Base-by-base conservation (phyloP, 1,140 invertebrate species). In the Drosophila auraria region DNA sequence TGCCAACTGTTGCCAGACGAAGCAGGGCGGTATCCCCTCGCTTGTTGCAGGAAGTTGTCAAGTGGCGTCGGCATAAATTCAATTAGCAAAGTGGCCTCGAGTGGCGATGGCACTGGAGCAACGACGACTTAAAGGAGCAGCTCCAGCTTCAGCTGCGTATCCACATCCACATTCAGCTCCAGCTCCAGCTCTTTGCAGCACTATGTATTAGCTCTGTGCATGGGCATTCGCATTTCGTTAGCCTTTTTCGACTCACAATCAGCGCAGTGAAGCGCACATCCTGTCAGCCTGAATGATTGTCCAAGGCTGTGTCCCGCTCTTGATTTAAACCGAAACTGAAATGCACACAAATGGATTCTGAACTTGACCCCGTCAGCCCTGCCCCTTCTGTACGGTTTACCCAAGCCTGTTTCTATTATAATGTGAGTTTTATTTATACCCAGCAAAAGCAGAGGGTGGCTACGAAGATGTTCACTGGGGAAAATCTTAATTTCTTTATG, bases 261-360 rank as follows among this genome's bases (percentile, higher is more conserved):
- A 87, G 81, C 78, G 73, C 84, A 87, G 65, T 87, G 84, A 89
- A 84, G 84, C 84, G 84, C 84, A 87, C 74, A 87, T 89, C 84
- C 84, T 87, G 84, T 87, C 84, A 87, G 84, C 70, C 81, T 69
- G 84, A 87, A 87, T 87, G 84, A 87, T 89, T 87, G 84, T 87
- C 80, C 62, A 47, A 60, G 60, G 51, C 50, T 47, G 60, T 61
- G 78, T 86, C 63, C 65, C 70, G 51, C 42, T 78, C 73, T 83
- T 87, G 84, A 87, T 87, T 87, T 89, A 89, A 87, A 87, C 84
- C 76, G 62, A 87, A 87, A 89, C 81, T 89, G 84, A 87, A 87
- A 87, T 87, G 84, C 84, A 89, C 84, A 87, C 84, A 89, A 87
- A 87, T 87, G 84, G 81, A 87, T 84, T 87, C 87, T 73, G 69